Evolutionary conservation across 2,113 vertebrate genomes (phyloP).

Genomic region (Nerophis lumbriciformis): DNA sequence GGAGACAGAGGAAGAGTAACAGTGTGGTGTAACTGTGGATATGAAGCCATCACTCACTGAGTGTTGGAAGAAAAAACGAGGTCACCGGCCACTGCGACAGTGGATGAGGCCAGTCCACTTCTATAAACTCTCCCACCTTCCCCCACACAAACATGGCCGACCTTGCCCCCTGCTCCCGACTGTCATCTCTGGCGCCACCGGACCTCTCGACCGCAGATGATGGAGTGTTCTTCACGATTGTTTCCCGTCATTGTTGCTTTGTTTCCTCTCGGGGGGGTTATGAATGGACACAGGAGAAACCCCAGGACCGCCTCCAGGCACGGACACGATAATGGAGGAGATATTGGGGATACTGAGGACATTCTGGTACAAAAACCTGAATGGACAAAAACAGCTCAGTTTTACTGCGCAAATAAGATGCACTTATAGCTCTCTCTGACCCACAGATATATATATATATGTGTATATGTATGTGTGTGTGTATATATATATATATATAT

Average conservation of each 20-base stretch:
- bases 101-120: slow-evolving; percentile 12
- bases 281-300: slow-evolving; percentile 47
- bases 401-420: too few species aligned
- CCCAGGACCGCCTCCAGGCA: too few species aligned
- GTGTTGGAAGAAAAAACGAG: slow-evolving; percentile 41
- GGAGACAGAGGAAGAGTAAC: slow-evolving; percentile 48
- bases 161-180: slow-evolving; percentile 20
- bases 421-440: too few species aligned
- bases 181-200: slow-evolving; percentile 41
- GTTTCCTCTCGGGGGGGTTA: slow-evolving; percentile 52
- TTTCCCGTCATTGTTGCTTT: slow-evolving; percentile 69
- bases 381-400: neutral
- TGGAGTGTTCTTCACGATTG: slow-evolving; percentile 56
- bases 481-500: too few species aligned
- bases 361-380: too few species aligned
- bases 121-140: too few species aligned
- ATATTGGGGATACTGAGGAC: too few species aligned
- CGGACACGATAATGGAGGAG: too few species aligned
- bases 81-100: slow-evolving; percentile 19
- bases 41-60: slow-evolving; percentile 53
- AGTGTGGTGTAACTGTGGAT: slow-evolving; percentile 47
- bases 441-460: too few species aligned
- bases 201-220: slow-evolving; percentile 45
- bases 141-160: slow-evolving; percentile 14
- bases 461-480: too few species aligned